Evolutionary conservation across 2,888 invertebrate species (phyloP), one percentile per base, ranked within the genome.

Genomic region (Blera fallax): DNA sequence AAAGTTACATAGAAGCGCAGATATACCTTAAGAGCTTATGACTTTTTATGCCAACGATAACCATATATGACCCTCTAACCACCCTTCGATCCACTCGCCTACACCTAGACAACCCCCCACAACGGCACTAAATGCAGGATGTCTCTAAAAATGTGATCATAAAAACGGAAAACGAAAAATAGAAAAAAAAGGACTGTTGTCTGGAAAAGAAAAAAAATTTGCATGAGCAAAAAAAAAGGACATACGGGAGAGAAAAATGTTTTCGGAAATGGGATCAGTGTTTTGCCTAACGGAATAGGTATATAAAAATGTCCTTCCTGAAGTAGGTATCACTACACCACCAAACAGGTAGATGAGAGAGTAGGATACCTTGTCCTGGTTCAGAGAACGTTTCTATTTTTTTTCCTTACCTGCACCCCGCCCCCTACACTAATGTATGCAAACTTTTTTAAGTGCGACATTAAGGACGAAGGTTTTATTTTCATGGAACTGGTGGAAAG

Each of bases 231-330:
- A 67, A 60, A 62, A 24, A 54, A 76, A 14, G 11, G 45, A 29
- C 45, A 50, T 37, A 45, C 50, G 74, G 65, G 27, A 60, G 70
- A 65, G 65, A 72, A 83, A 79, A 83, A 83, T 83, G 78, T 78
- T 83, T 78, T 60, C 83, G 83, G 83, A 83, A 83, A 83, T 78
- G 72, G 78, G 83, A 83, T 83, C 83, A 67, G 83, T 83, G 83
- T 78, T 83, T 83, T 83, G 77, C 73, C 83, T 72, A 83, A 73
- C 83, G 78, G 78, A 83, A 83, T 73, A 83, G 83, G 78, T 83
- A 62, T 67, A 83, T 78, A 83, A 83, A 83, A 78, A 72, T 73
- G 83, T 78, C 78, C 83, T 83, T 78, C 78, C 78, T 78, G 78
- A 24, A 54, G 60, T 29, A 83, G 64, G 65, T 70, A 78, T 60